Percentiles rank a stretch among this genome's conserved stretches.
phyloP scores from a whole-genome alignment of 2,888 invertebrate species.

The Carcina quercana region DNA sequence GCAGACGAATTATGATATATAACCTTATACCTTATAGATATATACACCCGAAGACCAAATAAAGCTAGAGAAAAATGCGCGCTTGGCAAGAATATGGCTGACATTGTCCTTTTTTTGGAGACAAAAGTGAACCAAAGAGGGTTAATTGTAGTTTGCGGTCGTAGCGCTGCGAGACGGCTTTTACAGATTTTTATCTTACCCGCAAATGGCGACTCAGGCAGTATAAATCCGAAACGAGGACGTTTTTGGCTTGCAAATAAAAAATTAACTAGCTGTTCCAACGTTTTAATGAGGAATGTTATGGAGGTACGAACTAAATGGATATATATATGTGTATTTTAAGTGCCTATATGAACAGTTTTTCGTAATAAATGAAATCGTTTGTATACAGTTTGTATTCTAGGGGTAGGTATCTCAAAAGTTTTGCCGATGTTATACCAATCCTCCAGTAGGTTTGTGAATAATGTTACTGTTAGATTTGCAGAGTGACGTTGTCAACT shows the following conservation, averaged over 20 bases:
- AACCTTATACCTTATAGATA: too few relatives aligned
- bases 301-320: too few relatives aligned
- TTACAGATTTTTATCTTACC: constrained; percentile 30
- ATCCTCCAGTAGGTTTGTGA: too few relatives aligned
- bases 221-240: constrained; percentile 20
- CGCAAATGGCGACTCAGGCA: constrained; percentile 25
- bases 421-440: too few relatives aligned
- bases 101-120: constrained; percentile 29
- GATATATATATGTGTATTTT: too few relatives aligned
- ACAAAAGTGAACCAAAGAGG: constrained; percentile 25
- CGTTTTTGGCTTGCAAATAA: constrained; percentile 1
- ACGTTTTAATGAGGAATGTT: constrained; percentile 14
- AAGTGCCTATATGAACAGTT: too few relatives aligned
- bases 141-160: constrained; percentile 34
- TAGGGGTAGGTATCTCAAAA: too few relatives aligned
- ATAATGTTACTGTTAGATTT: too few relatives aligned
- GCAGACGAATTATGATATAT: too few relatives aligned
- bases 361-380: too few relatives aligned
- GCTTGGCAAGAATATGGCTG: constrained; percentile 37
- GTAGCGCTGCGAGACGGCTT: constrained; percentile 21
- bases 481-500: too few relatives aligned
- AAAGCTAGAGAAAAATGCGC: constrained; percentile 21
- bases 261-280: constrained; percentile 13
- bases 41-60: constrained; percentile 28
- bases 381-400: too few relatives aligned